phyloP scores from a whole-genome alignment of 2,888 invertebrate genomes.

The Zootermopsis nevadensis region DNA sequence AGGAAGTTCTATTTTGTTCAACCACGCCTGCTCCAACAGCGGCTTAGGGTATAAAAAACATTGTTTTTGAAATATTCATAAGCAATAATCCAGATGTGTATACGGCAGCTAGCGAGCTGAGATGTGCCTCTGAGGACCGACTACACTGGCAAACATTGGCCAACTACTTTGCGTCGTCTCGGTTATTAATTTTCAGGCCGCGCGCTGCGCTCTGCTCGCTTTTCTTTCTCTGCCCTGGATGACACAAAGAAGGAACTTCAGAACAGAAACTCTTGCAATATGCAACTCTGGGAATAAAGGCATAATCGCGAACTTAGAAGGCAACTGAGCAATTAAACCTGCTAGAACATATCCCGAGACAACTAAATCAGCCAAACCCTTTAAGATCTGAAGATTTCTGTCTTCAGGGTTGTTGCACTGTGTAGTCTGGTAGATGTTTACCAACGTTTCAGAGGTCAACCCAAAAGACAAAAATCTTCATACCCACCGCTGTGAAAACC shows the following conservation, averaged over 20 bases:
- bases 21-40: constrained; percentile 1
- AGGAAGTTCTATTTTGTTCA: background rate
- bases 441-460: too few species aligned
- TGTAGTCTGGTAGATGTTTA: too few species aligned
- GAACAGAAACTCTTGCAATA: background rate
- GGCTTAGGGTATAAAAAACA: constrained; percentile 24
- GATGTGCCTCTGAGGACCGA: constrained; percentile 40
- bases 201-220: background rate
- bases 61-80: constrained; percentile 55
- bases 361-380: too few species aligned
- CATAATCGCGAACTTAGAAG: too few species aligned
- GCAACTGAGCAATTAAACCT: too few species aligned
- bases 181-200: constrained; percentile 47
- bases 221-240: background rate
- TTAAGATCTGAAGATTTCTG: too few species aligned
- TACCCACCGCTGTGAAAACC: too few species aligned
- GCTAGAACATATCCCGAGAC: too few species aligned
- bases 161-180: constrained; percentile 45
- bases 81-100: constrained; percentile 56
- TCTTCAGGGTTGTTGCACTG: too few species aligned
- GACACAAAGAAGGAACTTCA: background rate
- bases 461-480: too few species aligned
- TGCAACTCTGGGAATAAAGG: background rate
- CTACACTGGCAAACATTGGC: constrained; percentile 22
- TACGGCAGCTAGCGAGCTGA: constrained; percentile 31